phyloP scores from a whole-genome alignment of 2,888 invertebrate genomes.

The Lysandra coridon region DNA sequence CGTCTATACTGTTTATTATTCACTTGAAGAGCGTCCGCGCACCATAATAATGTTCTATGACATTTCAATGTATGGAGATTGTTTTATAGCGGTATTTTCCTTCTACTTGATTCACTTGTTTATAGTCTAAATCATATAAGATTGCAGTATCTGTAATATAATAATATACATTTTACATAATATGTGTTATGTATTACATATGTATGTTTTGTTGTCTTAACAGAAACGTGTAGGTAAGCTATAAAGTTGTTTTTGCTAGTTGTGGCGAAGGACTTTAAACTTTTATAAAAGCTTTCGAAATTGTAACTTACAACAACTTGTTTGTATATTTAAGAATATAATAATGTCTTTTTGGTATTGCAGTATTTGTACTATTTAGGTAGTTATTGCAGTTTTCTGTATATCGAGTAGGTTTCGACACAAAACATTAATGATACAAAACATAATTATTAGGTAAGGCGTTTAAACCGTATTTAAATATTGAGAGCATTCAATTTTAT shows the following conservation, averaged over 20 bases:
- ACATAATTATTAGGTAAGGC: no score
- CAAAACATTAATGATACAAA: neutral
- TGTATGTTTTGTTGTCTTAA: neutral
- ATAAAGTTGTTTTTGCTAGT: neutral
- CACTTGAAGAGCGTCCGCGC: neutral
- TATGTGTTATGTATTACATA: no score
- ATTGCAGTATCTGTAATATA: neutral
- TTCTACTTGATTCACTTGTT: neutral
- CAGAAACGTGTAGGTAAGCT: neutral
- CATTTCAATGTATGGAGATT: conserved; percentile 22
- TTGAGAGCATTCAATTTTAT: no score
- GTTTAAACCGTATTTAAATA: no score
- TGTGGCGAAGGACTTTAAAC: no score
- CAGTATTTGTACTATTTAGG: neutral
- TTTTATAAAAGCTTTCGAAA: neutral
- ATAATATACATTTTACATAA: no score
- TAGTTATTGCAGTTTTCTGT: no score
- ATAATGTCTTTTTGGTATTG: no score
- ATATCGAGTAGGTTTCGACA: neutral
- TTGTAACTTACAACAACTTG: no score
- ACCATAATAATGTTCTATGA: conserved; percentile 26
- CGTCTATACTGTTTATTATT: conserved; percentile 13
- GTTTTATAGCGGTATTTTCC: conserved; percentile 2
- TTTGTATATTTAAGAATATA: no score
- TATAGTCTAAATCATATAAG: neutral